These are phyloP conservation scores for Cephus sareptanus DNA, from an alignment of 2,888 invertebrate species.

Conservation along the genomic window DNA sequence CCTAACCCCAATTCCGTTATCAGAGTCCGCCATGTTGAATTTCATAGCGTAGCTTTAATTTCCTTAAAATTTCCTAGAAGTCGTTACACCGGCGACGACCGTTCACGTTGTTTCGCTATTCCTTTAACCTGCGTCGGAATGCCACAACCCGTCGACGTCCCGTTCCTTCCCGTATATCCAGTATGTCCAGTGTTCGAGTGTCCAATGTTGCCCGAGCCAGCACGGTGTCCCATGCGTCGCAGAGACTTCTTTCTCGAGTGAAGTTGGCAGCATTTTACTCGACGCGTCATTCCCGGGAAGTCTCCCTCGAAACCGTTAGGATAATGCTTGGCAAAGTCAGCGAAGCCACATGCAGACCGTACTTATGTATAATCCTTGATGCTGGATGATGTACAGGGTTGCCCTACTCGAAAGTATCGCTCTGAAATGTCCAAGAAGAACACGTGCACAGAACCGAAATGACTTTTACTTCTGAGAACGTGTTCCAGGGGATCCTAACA, in stretches of 20 bases:
- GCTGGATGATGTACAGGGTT: background rate
- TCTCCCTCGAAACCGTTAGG: slow-evolving; percentile 47
- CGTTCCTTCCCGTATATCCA: slow-evolving; percentile 6
- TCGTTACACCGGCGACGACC: background rate
- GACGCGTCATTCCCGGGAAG: slow-evolving; percentile 44
- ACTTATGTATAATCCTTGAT: background rate
- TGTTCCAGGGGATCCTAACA: background rate
- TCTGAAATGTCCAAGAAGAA: background rate
- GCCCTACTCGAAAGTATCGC: background rate
- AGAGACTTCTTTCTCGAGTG: slow-evolving; percentile 38
- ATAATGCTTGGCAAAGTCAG: slow-evolving; percentile 25
- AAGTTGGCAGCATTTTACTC: slow-evolving; percentile 43
- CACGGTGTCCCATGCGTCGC: slow-evolving; percentile 26
- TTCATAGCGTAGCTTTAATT: background rate
- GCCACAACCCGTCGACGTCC: background rate
- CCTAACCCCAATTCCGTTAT: background rate
- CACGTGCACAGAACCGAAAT: background rate
- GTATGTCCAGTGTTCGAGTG: slow-evolving; percentile 28
- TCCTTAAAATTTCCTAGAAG: background rate
- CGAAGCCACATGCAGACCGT: background rate
- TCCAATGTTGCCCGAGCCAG: too few relatives aligned
- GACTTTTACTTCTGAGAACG: background rate
- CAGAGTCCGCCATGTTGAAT: background rate
- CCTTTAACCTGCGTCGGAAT: background rate
- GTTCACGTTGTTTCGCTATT: background rate